Evolutionary conservation across 2,888 invertebrate species (phyloP).

Genomic region (Dendrolimus pini): DNA sequence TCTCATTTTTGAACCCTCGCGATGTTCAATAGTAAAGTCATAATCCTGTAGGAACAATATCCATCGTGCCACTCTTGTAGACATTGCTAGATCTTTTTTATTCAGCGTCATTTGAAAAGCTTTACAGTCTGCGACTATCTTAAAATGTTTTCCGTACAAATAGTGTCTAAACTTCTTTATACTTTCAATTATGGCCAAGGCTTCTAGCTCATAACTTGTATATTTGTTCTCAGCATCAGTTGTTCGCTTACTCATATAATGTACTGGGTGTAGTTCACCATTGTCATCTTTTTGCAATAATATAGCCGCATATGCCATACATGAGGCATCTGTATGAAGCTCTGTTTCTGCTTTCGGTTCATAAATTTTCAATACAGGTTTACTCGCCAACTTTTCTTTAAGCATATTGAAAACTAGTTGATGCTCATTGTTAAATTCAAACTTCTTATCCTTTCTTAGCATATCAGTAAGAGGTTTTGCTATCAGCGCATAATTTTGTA

Average conservation of each 20-base stretch:
- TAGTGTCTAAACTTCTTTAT: constrained; percentile 13
- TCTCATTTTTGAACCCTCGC: constrained; percentile 10
- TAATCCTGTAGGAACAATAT: constrained; percentile 12
- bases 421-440: constrained; percentile 9
- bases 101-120: constrained; percentile 9
- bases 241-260: constrained; percentile 7
- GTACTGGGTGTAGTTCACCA: too few species aligned
- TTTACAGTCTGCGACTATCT: constrained; percentile 7
- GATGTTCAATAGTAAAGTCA: constrained; percentile 11
- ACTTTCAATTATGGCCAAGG: constrained; percentile 13
- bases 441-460: constrained; percentile 9
- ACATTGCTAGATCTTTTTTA: constrained; percentile 9
- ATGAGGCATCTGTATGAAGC: constrained; percentile 4
- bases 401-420: constrained; percentile 7
- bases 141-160: constrained; percentile 15
- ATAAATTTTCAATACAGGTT: constrained; percentile 18
- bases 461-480: constrained; percentile 17
- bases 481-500: constrained; percentile 18
- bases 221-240: constrained; percentile 2
- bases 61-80: constrained; percentile 13
- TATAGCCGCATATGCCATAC: too few species aligned
- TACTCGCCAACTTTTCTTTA: constrained; percentile 8
- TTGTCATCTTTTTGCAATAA: too few species aligned
- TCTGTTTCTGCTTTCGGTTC: constrained; percentile 10
- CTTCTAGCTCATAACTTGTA: constrained; percentile 17